Evolutionary conservation across 1,140 invertebrate species (phyloP).

Genomic region (Orius insidiosus): DNA sequence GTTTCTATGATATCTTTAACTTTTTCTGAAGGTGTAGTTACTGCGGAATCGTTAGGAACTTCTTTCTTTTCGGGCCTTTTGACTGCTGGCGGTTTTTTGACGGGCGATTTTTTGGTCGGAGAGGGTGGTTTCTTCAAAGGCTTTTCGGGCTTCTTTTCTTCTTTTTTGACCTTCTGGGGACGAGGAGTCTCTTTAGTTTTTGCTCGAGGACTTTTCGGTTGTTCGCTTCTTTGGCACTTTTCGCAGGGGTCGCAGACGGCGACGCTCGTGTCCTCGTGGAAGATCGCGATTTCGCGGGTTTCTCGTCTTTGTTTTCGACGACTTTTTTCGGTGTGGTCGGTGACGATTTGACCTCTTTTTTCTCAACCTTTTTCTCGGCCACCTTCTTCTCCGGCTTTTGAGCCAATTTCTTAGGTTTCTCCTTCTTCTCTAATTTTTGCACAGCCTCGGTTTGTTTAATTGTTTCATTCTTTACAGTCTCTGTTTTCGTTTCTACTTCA

Average conservation of each 20-base stretch:
- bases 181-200: conserved; percentile 35
- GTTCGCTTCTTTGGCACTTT: conserved; percentile 69
- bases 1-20: conserved; percentile 13
- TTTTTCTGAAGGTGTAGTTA: conserved; percentile 42
- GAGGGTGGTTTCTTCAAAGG: conserved; percentile 22
- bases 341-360: conserved; percentile 44
- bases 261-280: conserved; percentile 24
- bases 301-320: conserved; percentile 29
- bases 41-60: conserved; percentile 42
- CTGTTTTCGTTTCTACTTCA: conserved; percentile 20
- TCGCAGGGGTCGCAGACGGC: conserved; percentile 45
- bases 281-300: conserved; percentile 30
- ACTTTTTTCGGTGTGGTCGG: conserved; percentile 53
- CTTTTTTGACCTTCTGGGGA: conserved; percentile 32
- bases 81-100: conserved; percentile 5
- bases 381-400: conserved; percentile 29
- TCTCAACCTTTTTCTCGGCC: conserved; percentile 27
- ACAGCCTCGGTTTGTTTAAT: conserved; percentile 17
- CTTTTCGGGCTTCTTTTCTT: conserved; percentile 29
- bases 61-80: conserved; percentile 30
- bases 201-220: conserved; percentile 68
- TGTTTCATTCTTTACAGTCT: conserved; percentile 17
- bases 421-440: conserved; percentile 25
- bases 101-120: conserved; percentile 25
- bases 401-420: conserved; percentile 32